Conservation (phyloP, 2,888 invertebrate genomes). For the Ectemnius continuus region DNA sequence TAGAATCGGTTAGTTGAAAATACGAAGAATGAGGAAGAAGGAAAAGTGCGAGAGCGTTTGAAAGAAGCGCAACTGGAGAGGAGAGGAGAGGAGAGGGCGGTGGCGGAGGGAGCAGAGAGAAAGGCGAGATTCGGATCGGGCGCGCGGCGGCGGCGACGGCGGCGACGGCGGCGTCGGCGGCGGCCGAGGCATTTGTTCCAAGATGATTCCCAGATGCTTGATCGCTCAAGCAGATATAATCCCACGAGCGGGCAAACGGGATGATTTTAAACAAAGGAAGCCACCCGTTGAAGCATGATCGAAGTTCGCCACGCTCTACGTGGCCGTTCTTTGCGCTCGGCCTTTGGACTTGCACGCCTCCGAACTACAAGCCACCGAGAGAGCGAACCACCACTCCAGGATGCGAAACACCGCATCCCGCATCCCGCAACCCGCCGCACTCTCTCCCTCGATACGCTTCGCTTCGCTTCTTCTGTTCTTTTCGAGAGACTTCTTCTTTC, state of each 20-base stretch:
- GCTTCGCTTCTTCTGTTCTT: background rate
- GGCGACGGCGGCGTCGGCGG: too few species aligned
- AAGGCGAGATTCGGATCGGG: slow-evolving; percentile 61
- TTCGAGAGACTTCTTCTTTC: background rate
- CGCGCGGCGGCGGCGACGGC: slow-evolving; percentile 29
- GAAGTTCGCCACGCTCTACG: slow-evolving; percentile 68
- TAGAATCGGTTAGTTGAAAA: too few species aligned
- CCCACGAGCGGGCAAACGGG: slow-evolving; percentile 68
- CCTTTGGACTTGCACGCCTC: slow-evolving; percentile 48
- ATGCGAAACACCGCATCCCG: background rate
- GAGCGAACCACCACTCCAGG: background rate
- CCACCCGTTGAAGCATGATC: slow-evolving; percentile 71
- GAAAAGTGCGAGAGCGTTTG: background rate
- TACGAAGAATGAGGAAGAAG: background rate
- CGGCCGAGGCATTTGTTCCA: slow-evolving; percentile 57
- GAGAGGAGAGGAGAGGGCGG: slow-evolving; percentile 17
- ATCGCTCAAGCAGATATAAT: slow-evolving; percentile 73
- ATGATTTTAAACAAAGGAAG: slow-evolving; percentile 73
- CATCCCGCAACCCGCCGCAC: background rate
- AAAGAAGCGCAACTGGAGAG: background rate
- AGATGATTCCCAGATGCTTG: slow-evolving; percentile 71
- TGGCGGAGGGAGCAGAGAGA: slow-evolving; percentile 32
- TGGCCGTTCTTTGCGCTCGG: slow-evolving; percentile 53
- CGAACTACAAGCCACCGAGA: slow-evolving; percentile 42
- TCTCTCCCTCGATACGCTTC: slow-evolving; percentile 1